Percentiles rank a stretch among this genome's conserved stretches.
Evolutionary conservation across 2,797 vertebrate genomes (phyloP).

Genomic region (Mormyrus hasselquistii): DNA sequence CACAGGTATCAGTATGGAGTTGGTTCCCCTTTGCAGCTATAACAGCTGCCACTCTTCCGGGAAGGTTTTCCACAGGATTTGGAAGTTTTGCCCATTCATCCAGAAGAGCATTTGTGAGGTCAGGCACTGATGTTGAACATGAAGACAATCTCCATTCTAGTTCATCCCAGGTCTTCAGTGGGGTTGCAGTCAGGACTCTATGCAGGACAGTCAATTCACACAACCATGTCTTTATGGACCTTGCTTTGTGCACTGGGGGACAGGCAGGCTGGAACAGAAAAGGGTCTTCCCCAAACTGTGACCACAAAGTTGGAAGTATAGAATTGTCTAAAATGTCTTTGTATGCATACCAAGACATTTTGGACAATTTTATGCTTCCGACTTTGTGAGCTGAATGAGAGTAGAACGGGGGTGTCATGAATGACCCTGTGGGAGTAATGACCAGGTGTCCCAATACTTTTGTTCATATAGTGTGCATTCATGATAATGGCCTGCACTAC

Average conservation of each 20-base stretch:
- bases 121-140: background rate
- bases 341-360: background rate
- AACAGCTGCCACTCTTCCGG: background rate
- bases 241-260: too few species aligned
- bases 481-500: background rate
- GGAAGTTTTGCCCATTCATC: background rate
- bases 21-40: background rate
- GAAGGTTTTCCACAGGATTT: background rate
- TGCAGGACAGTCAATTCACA: too few species aligned
- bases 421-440: background rate
- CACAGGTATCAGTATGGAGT: background rate
- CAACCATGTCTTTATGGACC: too few species aligned
- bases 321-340: too few species aligned
- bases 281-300: too few species aligned
- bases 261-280: too few species aligned
- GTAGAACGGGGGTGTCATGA: background rate
- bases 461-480: background rate
- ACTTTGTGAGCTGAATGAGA: background rate
- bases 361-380: background rate
- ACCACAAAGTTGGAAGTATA: too few species aligned
- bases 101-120: background rate
- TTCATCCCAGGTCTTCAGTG: too few species aligned
- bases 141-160: background rate
- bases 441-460: background rate
- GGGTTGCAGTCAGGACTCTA: too few species aligned